A percentile compares a stretch with the other conserved stretches of the same genome.
Conservation (phyloP, 1,140 invertebrate genomes). For the Neodiprion fabricii region DNA sequence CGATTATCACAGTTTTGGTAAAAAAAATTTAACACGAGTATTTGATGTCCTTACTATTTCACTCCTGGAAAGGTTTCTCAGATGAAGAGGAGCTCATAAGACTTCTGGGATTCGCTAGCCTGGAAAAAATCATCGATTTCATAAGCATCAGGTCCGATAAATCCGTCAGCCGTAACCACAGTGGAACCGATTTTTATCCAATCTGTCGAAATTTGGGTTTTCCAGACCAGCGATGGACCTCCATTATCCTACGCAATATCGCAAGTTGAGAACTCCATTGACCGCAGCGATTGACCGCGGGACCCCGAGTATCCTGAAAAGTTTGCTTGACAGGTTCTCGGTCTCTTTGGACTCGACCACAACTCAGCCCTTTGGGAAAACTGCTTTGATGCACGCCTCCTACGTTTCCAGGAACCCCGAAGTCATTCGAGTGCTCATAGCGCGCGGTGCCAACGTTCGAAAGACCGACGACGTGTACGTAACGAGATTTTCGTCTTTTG, state of each 20-base stretch:
- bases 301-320: conserved; percentile 43
- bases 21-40: too few relatives aligned
- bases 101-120: conserved; percentile 27
- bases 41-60: too few relatives aligned
- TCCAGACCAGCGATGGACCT: conserved; percentile 30
- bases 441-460: conserved; percentile 28
- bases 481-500: not conserved
- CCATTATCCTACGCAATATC: conserved; percentile 27
- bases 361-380: conserved; percentile 33
- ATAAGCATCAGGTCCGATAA: conserved; percentile 23
- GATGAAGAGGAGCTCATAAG: conserved; percentile 34
- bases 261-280: conserved; percentile 49
- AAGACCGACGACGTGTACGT: not conserved
- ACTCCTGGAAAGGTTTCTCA: not conserved
- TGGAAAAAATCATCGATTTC: conserved; percentile 29
- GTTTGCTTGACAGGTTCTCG: conserved; percentile 28
- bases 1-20: too few relatives aligned
- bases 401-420: conserved; percentile 26
- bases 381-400: conserved; percentile 37
- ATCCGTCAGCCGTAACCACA: not conserved
- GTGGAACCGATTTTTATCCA: not conserved
- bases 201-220: not conserved
- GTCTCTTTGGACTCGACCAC: conserved; percentile 23
- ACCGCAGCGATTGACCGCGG: conserved; percentile 52
- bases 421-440: conserved; percentile 30